phyloP scores from a whole-genome alignment of 2,888 invertebrate genomes.

The Drosophila picticornis region DNA sequence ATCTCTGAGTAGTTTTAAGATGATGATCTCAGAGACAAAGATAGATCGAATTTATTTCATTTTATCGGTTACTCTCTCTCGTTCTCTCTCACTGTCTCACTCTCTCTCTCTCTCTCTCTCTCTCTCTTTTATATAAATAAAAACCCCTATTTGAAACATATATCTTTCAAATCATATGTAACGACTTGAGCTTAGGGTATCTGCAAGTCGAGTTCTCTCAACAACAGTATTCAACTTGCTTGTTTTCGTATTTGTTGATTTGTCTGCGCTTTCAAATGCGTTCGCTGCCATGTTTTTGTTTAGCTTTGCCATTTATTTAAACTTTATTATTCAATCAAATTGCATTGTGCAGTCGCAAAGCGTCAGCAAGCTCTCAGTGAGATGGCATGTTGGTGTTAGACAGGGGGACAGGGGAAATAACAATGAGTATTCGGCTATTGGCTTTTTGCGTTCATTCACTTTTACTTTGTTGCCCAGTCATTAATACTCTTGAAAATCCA shows the following conservation, averaged over 20 bases:
- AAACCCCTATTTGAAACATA: background rate
- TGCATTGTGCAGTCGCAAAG: slow-evolving; percentile 64
- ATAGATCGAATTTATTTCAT: background rate
- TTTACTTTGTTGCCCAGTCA: slow-evolving; percentile 46
- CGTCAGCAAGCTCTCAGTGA: background rate
- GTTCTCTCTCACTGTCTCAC: too few species aligned
- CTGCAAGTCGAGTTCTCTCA: background rate
- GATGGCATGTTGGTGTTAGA: background rate
- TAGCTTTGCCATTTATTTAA: slow-evolving; percentile 66
- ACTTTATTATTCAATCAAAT: slow-evolving; percentile 74
- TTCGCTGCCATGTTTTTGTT: slow-evolving; percentile 45
- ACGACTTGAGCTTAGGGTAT: background rate
- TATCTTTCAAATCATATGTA: background rate
- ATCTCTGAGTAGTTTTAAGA: background rate
- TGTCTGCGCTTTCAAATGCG: slow-evolving; percentile 28
- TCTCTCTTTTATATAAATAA: background rate
- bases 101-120: background rate
- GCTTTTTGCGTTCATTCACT: slow-evolving; percentile 36
- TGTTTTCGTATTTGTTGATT: slow-evolving; percentile 47
- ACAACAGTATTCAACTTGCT: slow-evolving; percentile 7
- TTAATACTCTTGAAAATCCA: slow-evolving; percentile 34
- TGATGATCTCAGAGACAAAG: background rate
- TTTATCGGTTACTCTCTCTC: background rate
- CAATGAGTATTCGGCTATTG: slow-evolving; percentile 35
- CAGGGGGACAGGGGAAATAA: slow-evolving; percentile 5